A percentile compares a stretch with the other conserved stretches of the same genome.
Conservation (phyloP, 2,113 vertebrate genomes). For the Toxostoma redivivum region DNA sequence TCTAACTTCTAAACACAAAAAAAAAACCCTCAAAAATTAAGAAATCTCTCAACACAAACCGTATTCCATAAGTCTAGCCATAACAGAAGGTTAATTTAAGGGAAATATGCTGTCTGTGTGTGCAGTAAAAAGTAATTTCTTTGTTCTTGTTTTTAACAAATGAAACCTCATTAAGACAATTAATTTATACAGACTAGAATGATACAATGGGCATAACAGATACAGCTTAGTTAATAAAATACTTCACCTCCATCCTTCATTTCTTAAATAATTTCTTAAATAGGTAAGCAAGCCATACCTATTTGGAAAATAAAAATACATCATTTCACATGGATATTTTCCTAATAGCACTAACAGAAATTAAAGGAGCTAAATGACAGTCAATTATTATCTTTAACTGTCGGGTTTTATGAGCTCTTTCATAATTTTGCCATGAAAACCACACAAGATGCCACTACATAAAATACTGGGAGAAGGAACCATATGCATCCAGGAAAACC, state of each 20-base stretch:
- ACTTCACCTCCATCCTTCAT: neutral
- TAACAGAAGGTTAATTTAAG: neutral
- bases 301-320: neutral
- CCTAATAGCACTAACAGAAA: neutral
- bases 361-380: neutral
- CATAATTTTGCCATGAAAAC: neutral
- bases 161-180: neutral
- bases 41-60: neutral
- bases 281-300: neutral
- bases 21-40: neutral
- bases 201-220: accelerated
- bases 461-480: neutral
- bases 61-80: neutral
- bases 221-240: neutral
- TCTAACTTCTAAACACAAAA: neutral
- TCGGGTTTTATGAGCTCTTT: neutral
- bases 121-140: neutral
- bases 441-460: accelerated
- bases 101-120: neutral
- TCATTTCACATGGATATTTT: neutral
- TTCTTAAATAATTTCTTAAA: neutral
- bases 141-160: neutral
- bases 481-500: neutral
- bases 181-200: neutral
- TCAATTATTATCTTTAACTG: neutral